Percentiles rank a stretch among this genome's conserved stretches.
Conservation (phyloP, 92 coral and sea anemone genomes). For the Epizoanthus scotinus region DNA sequence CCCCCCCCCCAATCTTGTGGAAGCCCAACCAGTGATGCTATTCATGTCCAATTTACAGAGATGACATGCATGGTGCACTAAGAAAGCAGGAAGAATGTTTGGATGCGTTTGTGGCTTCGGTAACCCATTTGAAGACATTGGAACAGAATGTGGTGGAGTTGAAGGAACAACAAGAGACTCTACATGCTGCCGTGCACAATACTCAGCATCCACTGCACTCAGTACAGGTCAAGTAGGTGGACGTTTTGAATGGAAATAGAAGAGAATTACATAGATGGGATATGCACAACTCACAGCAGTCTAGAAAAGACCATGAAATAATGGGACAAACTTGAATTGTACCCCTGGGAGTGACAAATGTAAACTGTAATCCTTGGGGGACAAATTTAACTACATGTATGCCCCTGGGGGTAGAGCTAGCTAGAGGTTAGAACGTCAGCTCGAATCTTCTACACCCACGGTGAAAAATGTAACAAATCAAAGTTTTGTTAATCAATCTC, state of each 20-base stretch:
- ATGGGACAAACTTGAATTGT: no score
- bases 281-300: no score
- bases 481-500: no score
- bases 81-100: slow-evolving; percentile 68
- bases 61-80: slow-evolving; percentile 76
- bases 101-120: slow-evolving; percentile 69
- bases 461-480: no score
- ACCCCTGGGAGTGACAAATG: no score
- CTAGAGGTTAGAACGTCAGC: no score
- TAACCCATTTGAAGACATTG: slow-evolving; percentile 79
- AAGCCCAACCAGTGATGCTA: not conserved
- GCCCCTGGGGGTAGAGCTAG: no score
- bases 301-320: no score
- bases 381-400: no score
- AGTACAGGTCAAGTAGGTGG: slow-evolving; percentile 91
- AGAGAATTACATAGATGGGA: not conserved
- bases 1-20: not conserved
- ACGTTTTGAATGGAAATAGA: not conserved
- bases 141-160: slow-evolving; percentile 78
- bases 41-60: slow-evolving; percentile 42
- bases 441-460: no score
- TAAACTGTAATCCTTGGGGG: no score
- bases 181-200: slow-evolving; percentile 82
- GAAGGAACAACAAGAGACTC: slow-evolving; percentile 82
- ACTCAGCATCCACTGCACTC: slow-evolving; percentile 88